Evolutionary conservation across 2,888 invertebrate species (phyloP).

Genomic region (Pegoplata infirma): DNA sequence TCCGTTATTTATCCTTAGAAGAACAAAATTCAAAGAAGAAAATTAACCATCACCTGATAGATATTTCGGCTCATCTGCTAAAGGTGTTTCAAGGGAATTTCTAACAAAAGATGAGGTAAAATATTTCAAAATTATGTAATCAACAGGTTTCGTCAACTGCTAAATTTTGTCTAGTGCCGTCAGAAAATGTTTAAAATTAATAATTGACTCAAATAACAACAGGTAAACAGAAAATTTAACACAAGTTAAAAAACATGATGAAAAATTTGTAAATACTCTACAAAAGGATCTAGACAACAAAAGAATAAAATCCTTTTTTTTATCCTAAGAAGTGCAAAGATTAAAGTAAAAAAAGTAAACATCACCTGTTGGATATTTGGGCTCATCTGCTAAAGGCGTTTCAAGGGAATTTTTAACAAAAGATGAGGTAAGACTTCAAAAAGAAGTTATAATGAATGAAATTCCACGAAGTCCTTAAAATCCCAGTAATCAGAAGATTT

Average conservation of each 20-base stretch:
- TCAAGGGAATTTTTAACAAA: too few relatives aligned
- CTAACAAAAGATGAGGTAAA: background rate
- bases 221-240: background rate
- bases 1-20: too few relatives aligned
- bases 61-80: background rate
- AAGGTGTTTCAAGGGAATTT: background rate
- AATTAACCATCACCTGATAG: background rate
- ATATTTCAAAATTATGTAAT: too few relatives aligned
- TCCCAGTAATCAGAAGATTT: too few relatives aligned
- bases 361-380: too few relatives aligned
- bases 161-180: background rate
- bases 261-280: background rate
- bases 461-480: too few relatives aligned
- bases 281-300: background rate
- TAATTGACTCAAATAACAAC: background rate
- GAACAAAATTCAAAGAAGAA: background rate
- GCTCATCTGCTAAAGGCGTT: too few relatives aligned
- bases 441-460: too few relatives aligned
- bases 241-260: background rate
- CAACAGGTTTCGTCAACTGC: background rate
- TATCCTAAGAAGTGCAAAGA: too few relatives aligned
- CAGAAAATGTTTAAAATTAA: background rate
- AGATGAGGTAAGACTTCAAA: too few relatives aligned
- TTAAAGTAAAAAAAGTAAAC: background rate
- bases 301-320: background rate